Evolutionary conservation across 2,797 vertebrate genomes (phyloP), one percentile per base, ranked within the genome.

Genomic region (Pitangus sulphuratus): DNA sequence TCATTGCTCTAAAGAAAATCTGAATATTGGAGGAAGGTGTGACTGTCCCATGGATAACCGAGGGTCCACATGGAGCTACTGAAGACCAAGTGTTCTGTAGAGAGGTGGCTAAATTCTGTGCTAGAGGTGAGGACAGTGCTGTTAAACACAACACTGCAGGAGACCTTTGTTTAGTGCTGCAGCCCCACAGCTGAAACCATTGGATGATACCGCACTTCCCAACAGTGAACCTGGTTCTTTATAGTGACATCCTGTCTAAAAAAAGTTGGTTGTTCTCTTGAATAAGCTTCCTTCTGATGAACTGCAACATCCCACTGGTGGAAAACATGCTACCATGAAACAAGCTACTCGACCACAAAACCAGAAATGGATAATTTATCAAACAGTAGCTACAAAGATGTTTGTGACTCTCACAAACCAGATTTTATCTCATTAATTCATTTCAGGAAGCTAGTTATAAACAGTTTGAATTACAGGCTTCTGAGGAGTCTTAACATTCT

Each of bases 361-460:
- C 65, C 58, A 58, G 30, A 78, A 71, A 53, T 15, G 75, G 19
- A 5, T 53, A 35, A 50, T 76, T 40, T 83, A 76, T 93, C 39
- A 69, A 58, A 58, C 11, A n/a, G 57, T 71, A 75, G 28, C 20
- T 81, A 45, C 18, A 78, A 89, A 50, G 21, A 35, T 44, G 8
- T 11, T 58, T 88, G 9, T 61, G 31, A 26, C 20, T 68, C 9
- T 64, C 50, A 65, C 24, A 72, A 79, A 65, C 24, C 4, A 20
- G 31, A 50, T 72, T 22, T 54, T 81, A 65, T 4, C 20, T 81
- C 42, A 33, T 50, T 76, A 82, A 56, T 87, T 37, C 5, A 24
- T 76, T 83, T 82, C 60, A 80, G 66, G 25, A 84, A 48, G 31
- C 71, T 87, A 78, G 30, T 78, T 76, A 30, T 57, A 81, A 95